A percentile compares a stretch with the other conserved stretches of the same genome.
Conservation (phyloP, 2,888 invertebrate species). For the Proisotoma minuta region DNA sequence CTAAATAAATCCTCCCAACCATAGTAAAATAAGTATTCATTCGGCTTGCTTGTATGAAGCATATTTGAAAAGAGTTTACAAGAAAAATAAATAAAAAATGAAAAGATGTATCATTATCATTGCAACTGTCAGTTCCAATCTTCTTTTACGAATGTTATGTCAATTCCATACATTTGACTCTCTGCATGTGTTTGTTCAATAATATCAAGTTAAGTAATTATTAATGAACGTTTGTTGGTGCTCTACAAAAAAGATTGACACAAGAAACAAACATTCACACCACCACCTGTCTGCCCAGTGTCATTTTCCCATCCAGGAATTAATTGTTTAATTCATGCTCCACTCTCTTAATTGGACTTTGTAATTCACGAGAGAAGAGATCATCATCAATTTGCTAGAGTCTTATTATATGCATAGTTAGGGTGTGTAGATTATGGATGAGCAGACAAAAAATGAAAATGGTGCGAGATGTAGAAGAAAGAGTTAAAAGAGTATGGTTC, state of each 20-base stretch:
- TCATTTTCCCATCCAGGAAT: background rate
- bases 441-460: background rate
- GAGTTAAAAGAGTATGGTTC: background rate
- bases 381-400: background rate
- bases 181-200: background rate
- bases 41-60: no score
- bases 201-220: background rate
- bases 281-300: background rate
- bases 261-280: slow-evolving; percentile 1
- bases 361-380: background rate
- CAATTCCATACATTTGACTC: no score
- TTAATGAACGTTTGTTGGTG: background rate
- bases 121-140: background rate
- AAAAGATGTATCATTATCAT: background rate
- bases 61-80: background rate
- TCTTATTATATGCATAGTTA: background rate
- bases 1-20: background rate
- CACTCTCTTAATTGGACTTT: slow-evolving; percentile 3
- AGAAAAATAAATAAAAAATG: background rate
- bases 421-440: background rate
- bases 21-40: background rate
- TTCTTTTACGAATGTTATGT: background rate
- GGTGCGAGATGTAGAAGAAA: background rate
- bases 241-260: slow-evolving; percentile 3
- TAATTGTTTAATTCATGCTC: background rate